Conservation (phyloP, 2,888 invertebrate genomes). For the Chrysolina haemoptera region DNA sequence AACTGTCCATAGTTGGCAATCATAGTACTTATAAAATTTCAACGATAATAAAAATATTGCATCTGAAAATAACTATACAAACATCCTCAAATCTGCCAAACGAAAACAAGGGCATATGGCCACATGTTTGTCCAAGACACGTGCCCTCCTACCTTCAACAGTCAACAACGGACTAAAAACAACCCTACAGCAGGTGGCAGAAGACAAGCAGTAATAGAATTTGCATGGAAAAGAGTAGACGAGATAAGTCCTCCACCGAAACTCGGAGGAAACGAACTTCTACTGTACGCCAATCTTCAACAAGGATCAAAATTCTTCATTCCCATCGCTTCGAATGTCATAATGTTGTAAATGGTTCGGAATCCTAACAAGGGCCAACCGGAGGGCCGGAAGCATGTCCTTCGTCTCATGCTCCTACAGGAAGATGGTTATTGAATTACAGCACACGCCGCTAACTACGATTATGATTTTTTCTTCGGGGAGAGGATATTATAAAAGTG, state of each 20-base stretch:
- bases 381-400: slow-evolving; percentile 51
- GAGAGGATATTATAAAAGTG: slow-evolving; percentile 17
- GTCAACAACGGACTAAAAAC: slow-evolving; percentile 41
- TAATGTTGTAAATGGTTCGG: neutral
- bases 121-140: slow-evolving; percentile 42
- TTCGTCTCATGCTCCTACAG: slow-evolving; percentile 39
- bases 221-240: neutral
- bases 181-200: slow-evolving; percentile 51
- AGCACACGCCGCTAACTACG: slow-evolving; percentile 30
- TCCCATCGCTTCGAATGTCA: neutral
- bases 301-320: neutral
- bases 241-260: neutral
- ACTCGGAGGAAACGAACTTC: slow-evolving; percentile 33
- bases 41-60: neutral
- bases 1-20: no score
- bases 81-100: slow-evolving; percentile 13
- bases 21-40: no score
- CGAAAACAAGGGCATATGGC: slow-evolving; percentile 31
- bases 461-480: slow-evolving; percentile 8
- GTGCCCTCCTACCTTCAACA: slow-evolving; percentile 38
- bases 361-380: slow-evolving; percentile 36
- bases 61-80: slow-evolving; percentile 2
- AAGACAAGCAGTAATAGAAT: slow-evolving; percentile 42
- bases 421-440: slow-evolving; percentile 37
- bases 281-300: neutral